phyloP scores from a whole-genome alignment of 1,140 invertebrate species.

The Pseudomyrmex dendroicus region DNA sequence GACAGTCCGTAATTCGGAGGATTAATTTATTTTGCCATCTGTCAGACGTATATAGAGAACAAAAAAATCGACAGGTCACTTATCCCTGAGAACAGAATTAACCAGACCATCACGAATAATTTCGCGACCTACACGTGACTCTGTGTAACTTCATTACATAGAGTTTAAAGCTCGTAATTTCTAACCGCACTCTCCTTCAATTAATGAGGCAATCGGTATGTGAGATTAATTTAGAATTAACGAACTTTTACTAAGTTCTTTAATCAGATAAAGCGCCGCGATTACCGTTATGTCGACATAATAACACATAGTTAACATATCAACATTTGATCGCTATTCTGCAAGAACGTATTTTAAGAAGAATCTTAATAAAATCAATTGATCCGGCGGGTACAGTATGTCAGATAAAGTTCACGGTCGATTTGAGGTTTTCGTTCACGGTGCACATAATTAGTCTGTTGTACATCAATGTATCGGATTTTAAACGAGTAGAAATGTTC shows the following conservation, averaged over 20 bases:
- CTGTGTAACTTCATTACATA: constrained; percentile 57
- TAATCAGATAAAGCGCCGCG: not conserved
- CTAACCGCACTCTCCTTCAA: constrained; percentile 68
- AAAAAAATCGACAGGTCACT: constrained; percentile 73
- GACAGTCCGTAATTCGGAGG: constrained; percentile 72
- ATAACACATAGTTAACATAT: not conserved
- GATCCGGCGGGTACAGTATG: not conserved
- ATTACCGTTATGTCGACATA: constrained; percentile 1
- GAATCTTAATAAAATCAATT: constrained; percentile 16
- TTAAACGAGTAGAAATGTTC: constrained; percentile 28
- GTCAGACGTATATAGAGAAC: constrained; percentile 39
- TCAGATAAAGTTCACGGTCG: constrained; percentile 15
- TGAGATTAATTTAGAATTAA: constrained; percentile 30
- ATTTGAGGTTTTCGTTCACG: constrained; percentile 12
- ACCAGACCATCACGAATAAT: constrained; percentile 1
- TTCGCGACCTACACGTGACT: constrained; percentile 44
- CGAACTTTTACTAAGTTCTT: constrained; percentile 39
- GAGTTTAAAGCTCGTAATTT: constrained; percentile 69
- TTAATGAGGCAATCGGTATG: constrained; percentile 60
- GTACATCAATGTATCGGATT: constrained; percentile 35
- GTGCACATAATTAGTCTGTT: constrained; percentile 24
- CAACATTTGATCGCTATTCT: constrained; percentile 4
- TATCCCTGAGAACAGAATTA: constrained; percentile 30
- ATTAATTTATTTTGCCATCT: constrained; percentile 81
- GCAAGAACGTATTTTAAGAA: constrained; percentile 12